Evolutionary conservation across 1,140 invertebrate genomes (phyloP).

Genomic region (Cardiocondyla obscurior): DNA sequence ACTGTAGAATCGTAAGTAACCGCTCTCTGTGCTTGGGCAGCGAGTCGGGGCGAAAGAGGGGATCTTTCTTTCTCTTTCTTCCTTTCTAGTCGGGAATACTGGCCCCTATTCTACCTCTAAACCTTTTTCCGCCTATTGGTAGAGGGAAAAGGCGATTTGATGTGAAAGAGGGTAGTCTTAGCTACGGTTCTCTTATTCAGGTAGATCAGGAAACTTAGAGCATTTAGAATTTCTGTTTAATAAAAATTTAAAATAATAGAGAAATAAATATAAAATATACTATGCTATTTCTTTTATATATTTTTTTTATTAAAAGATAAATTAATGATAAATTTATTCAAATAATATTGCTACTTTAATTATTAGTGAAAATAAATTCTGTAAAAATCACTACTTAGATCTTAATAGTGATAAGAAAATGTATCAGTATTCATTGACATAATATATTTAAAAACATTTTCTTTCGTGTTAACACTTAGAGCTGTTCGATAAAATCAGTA

Average conservation of each 20-base stretch:
- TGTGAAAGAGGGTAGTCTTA: constrained; percentile 54
- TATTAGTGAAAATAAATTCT: not conserved
- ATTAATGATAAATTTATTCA: not conserved
- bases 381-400: not conserved
- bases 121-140: constrained; percentile 55
- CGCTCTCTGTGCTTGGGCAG: constrained; percentile 75
- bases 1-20: constrained; percentile 83
- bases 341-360: not conserved
- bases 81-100: constrained; percentile 51
- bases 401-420: not conserved
- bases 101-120: constrained; percentile 66
- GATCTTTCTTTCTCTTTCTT: constrained; percentile 56
- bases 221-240: not conserved
- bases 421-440: not conserved
- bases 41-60: constrained; percentile 63
- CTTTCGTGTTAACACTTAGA: not conserved
- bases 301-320: too few species aligned
- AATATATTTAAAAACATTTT: not conserved
- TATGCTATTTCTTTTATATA: not conserved
- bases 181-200: not conserved
- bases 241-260: not conserved
- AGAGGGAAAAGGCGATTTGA: constrained; percentile 29
- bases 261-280: not conserved
- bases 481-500: not conserved
- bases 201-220: not conserved